Conservation (phyloP, 2,797 vertebrate species). For the Limosa lapponica region DNA sequence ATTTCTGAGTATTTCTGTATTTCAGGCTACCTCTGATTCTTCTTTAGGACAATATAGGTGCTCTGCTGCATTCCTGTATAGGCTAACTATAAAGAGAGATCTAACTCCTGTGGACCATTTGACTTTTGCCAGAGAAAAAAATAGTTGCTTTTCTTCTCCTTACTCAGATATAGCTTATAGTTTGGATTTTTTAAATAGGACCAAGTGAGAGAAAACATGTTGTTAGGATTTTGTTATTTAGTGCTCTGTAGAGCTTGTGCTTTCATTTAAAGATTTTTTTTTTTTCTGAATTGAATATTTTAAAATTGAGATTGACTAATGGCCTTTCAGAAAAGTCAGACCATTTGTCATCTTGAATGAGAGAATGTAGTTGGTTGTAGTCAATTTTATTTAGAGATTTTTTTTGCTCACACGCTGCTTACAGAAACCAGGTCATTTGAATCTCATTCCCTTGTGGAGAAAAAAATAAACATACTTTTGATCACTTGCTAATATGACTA, state of each 20-base stretch:
- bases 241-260: background rate
- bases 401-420: background rate
- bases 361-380: background rate
- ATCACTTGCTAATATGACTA: background rate
- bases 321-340: slow-evolving; percentile 36
- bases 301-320: slow-evolving; percentile 51
- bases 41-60: background rate
- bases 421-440: background rate
- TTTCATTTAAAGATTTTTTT: background rate
- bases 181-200: background rate
- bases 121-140: background rate
- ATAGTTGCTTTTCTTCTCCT: background rate
- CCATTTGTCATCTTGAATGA: slow-evolving; percentile 41
- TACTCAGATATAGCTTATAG: background rate
- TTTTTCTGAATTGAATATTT: background rate
- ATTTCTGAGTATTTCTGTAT: background rate
- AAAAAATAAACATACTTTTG: background rate
- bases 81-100: background rate
- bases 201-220: background rate
- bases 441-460: background rate
- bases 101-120: background rate
- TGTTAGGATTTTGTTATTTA: background rate
- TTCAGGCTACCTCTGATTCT: background rate
- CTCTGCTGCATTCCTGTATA: background rate
- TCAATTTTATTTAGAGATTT: slow-evolving; percentile 55